phyloP scores from a whole-genome alignment of 2,888 invertebrate species.

The Agrochola lychnidis region DNA sequence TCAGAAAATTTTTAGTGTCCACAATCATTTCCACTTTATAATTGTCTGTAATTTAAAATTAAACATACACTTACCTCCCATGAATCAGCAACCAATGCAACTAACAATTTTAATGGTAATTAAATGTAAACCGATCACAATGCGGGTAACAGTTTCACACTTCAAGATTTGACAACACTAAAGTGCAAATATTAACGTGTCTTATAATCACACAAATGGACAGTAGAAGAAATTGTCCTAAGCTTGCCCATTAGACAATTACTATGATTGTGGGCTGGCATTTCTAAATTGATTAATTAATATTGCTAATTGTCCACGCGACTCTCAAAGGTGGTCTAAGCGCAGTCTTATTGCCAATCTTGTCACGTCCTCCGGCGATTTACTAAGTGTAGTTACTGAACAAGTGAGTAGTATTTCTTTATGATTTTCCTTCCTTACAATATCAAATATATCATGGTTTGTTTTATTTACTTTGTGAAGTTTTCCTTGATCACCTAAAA shows the following conservation, averaged over 20 bases:
- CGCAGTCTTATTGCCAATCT: constrained; percentile 25
- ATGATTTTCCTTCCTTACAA: constrained; percentile 36
- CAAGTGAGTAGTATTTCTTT: constrained; percentile 36
- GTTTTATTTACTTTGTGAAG: constrained; percentile 9
- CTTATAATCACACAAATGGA: neutral
- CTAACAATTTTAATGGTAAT: neutral
- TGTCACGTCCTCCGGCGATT: constrained; percentile 46
- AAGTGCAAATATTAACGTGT: neutral
- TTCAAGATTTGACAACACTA: constrained; percentile 4
- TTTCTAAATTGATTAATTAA: constrained; percentile 39
- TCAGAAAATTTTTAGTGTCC: neutral
- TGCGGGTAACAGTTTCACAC: neutral
- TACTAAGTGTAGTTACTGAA: constrained; percentile 26
- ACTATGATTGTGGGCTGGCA: constrained; percentile 17
- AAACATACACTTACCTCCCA: neutral
- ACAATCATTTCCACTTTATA: neutral
- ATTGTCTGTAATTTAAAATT: neutral
- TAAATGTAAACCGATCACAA: neutral
- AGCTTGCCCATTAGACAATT: constrained; percentile 12
- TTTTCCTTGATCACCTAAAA: constrained; percentile 33
- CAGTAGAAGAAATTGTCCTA: neutral
- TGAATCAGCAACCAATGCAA: neutral
- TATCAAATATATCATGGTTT: constrained; percentile 20
- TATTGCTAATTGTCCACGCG: constrained; percentile 46
- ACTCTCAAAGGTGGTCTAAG: constrained; percentile 43